Base-by-base conservation (phyloP, 2,888 invertebrate species). In the Phaonia tiefii region DNA sequence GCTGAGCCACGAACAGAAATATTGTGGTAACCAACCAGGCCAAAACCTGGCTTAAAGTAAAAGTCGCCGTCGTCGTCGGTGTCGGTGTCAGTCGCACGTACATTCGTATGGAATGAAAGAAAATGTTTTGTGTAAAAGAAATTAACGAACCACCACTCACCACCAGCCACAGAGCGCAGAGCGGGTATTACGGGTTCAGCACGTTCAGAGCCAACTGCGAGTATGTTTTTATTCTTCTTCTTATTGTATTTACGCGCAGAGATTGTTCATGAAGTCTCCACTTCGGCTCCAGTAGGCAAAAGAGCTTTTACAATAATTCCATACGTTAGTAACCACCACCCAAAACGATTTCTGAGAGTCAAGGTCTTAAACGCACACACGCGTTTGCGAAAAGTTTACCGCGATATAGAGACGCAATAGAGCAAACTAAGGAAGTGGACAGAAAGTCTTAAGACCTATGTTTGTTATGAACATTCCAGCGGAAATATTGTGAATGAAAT, bases 41-140 rank as follows among this genome's bases (percentile, higher is more conserved):
- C 3, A 8, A 31, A 3, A 5, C 3, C 31, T 80, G 80, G 71
- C 77, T 67, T 72, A 72, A 72, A 78, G 81, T 81, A 78, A 81
- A 81, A 81, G 75, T 75, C 77, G 54, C 39, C 25, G 4, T 65
- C 54, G 42, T 65, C 1, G 54, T 22, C n/a, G 42, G 46, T 37
- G 44, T 31, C 54, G 39, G 60, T 63, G 56, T 67, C 58, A 58
- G 66, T 66, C 74, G 66, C 44, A 58, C 67, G 66, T 42, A 60
- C 60, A 60, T 31, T 46, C 42, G 56, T 11, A 71, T 20, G 44
- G 4, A 46, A 22, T 25, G 25, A 54, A 54, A 54, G 54, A 54
- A 54, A 54, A 54, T 54, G 13, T n/a, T 31, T 22, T 54, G 54
- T 22, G 8, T 11, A 22, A 54, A 54, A 54, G 25, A 54, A 25